Conservation (phyloP, 2,113 vertebrate genomes). For the Maccullochella peelii region DNA sequence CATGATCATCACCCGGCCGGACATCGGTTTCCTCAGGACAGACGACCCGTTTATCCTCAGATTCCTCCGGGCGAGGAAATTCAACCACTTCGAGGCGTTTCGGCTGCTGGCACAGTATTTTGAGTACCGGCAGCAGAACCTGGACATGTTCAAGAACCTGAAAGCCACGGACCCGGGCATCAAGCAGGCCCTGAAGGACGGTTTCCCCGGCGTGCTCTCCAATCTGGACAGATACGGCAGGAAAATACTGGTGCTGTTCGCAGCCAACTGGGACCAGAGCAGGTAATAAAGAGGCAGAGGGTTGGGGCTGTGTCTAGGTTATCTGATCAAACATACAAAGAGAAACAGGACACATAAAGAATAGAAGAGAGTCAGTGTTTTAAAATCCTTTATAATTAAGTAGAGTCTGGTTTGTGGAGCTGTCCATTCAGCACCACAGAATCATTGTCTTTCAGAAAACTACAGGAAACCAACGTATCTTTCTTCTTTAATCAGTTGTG, state of each 20-base stretch:
- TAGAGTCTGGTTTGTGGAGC: constrained; percentile 28
- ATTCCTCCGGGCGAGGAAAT: constrained; percentile 96
- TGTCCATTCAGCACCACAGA: constrained; percentile 73
- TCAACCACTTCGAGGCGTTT: constrained; percentile 99
- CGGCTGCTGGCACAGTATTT: constrained; percentile 97
- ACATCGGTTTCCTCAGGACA: constrained; percentile 98
- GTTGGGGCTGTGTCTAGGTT: not conserved
- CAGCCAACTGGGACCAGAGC: constrained; percentile 99
- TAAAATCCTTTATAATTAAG: not conserved
- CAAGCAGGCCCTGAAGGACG: constrained; percentile 98
- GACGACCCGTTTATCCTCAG: constrained; percentile 97
- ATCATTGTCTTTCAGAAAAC: not conserved
- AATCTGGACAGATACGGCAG: constrained; percentile 97
- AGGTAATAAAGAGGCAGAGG: constrained; percentile 84
- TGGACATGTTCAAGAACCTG: constrained; percentile 99
- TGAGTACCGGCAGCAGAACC: constrained; percentile 97
- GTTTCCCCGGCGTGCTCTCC: constrained; percentile 95
- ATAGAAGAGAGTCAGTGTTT: not conserved
- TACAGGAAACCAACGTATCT: not conserved
- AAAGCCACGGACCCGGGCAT: constrained; percentile 98
- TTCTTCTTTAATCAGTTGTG: not conserved
- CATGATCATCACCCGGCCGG: constrained; percentile 98
- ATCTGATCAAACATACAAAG: not conserved
- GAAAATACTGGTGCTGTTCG: constrained; percentile 97
- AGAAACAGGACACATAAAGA: not conserved